Evolutionary conservation across 2,113 vertebrate species (phyloP), one percentile per base, ranked within the genome.

Genomic region (Mola mola): DNA sequence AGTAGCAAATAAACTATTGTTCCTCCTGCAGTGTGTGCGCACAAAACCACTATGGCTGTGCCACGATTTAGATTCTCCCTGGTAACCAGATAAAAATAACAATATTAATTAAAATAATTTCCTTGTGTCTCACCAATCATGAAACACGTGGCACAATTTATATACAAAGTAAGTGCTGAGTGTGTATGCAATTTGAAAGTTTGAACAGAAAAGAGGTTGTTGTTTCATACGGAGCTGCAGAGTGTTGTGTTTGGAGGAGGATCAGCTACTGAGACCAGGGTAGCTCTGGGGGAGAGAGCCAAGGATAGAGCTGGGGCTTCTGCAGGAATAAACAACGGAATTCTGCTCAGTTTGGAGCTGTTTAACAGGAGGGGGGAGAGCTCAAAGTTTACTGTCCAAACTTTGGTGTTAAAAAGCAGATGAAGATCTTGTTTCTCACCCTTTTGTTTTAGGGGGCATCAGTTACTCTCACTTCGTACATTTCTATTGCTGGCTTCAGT

Each of bases 1-100:
- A 28, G 73, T 22, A 47, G 78, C 46, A 24, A 31, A 21, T 40
- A 15, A 64, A 66, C 74, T 21, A 22, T 20, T 21, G 50, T 40
- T 60, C 33, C 15, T n/a, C 10, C 26, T 5, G 22, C 4, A 0
- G 36, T 13, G 47, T 47, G 48, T 34, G 20, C 29, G 20, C 50
- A 34, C n/a, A n/a, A n/a, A n/a, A n/a, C n/a, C n/a, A 68, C 41
- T 37, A 33, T 8, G 34, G 38, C 37, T 6, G 43, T 15, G 33
- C 15, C 33, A 34, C 10, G 33, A 13, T 34, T 34, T 34, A 34
- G 33, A 4, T 13, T 34, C 33, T 13, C 15, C n/a, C n/a, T n/a
- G n/a, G n/a, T n/a, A n/a, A n/a, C n/a, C 33, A 34, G 31, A 33
- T n/a, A n/a, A 34, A 34, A 34, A 5, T 3, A 34, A 34, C 11